These are phyloP conservation scores for Cyanistes caeruleus DNA, from an alignment of 2,113 vertebrate species.

Conservation along the genomic window DNA sequence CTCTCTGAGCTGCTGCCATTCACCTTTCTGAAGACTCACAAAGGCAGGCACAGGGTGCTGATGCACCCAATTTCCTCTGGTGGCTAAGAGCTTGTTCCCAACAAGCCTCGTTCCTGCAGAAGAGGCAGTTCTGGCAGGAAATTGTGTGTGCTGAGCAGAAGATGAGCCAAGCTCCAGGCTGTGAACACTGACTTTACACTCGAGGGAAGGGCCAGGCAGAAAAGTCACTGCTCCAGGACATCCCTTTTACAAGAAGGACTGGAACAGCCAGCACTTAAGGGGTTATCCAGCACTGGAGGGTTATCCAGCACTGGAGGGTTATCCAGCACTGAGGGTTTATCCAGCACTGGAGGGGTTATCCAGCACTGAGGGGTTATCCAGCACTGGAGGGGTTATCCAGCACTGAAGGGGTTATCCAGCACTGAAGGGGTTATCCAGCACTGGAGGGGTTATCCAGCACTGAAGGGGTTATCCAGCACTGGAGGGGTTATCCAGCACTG, in stretches of 20 bases:
- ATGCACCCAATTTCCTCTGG: background rate
- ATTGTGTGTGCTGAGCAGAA: background rate
- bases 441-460: background rate
- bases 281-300: too few species aligned
- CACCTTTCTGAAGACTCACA: background rate
- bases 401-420: background rate
- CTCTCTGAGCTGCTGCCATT: background rate
- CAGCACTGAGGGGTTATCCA: background rate
- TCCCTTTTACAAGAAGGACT: background rate
- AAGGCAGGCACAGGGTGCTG: background rate
- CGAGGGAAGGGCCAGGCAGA: background rate
- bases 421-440: rapidly evolving
- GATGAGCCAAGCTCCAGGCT: background rate
- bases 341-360: rapidly evolving
- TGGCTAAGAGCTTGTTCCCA: background rate
- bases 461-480: rapidly evolving
- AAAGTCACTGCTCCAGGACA: background rate
- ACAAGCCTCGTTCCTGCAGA: background rate
- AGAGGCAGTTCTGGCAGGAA: background rate
- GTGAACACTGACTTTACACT: rapidly evolving
- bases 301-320: too few species aligned
- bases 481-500: background rate
- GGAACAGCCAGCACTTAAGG: background rate
- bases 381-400: rapidly evolving
- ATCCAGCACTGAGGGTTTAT: background rate